These are phyloP conservation scores for Uloborus plumipes DNA, from an alignment of 2,888 invertebrate genomes.

Conservation along the genomic window DNA sequence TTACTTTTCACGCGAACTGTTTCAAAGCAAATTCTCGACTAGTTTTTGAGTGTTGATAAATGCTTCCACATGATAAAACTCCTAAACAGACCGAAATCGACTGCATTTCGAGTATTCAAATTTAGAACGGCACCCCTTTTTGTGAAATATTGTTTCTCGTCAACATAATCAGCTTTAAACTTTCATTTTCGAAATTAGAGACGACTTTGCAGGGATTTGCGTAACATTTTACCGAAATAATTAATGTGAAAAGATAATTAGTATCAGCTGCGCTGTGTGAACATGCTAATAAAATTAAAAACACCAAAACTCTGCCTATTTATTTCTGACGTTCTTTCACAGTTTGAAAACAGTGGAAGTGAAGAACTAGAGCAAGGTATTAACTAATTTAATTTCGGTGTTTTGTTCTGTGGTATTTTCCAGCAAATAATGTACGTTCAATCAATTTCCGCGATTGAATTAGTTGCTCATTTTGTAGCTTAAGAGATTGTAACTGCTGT, in stretches of 20 bases:
- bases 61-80: no score
- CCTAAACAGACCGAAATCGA: no score
- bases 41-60: no score
- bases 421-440: no score
- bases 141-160: conserved; percentile 12
- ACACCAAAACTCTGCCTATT: conserved; percentile 17
- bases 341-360: conserved; percentile 13
- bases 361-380: not conserved
- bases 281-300: conserved; percentile 18
- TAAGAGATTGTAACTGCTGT: no score
- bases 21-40: no score
- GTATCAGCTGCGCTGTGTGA: conserved; percentile 1
- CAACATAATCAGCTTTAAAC: conserved; percentile 14
- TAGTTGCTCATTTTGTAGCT: no score
- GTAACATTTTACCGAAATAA: conserved; percentile 14
- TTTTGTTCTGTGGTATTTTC: no score
- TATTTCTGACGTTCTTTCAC: conserved; percentile 5
- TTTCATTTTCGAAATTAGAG: conserved; percentile 14
- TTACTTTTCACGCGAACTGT: no score
- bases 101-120: no score
- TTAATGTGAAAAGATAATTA: conserved; percentile 15
- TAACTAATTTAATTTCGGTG: no score
- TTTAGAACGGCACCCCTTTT: not conserved
- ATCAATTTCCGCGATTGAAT: no score
- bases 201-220: conserved; percentile 13